Evolutionary conservation across 2,888 invertebrate species (phyloP).

Genomic region (Poecilus cupreus): DNA sequence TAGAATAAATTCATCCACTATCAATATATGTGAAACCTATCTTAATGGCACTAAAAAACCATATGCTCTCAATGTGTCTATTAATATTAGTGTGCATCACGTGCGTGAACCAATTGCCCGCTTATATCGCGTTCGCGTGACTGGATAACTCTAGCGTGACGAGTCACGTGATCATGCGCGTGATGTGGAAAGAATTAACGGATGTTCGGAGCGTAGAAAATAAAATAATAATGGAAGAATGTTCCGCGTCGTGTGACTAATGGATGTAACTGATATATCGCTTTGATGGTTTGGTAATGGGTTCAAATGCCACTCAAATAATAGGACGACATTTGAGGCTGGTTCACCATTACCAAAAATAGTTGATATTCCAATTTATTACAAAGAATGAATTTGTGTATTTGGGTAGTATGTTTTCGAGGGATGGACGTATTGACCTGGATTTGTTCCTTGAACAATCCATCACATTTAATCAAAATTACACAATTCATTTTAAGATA

Average conservation of each 20-base stretch:
- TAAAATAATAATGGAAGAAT: constrained; percentile 45
- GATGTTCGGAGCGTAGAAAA: constrained; percentile 33
- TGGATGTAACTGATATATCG: constrained; percentile 37
- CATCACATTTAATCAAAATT: no score
- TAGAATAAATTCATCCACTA: no score
- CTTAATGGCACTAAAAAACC: no score
- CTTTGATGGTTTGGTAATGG: constrained; percentile 10
- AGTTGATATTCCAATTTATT: no score
- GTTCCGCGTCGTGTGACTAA: constrained; percentile 25
- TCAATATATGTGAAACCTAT: no score
- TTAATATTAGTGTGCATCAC: constrained; percentile 16
- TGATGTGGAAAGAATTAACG: constrained; percentile 42
- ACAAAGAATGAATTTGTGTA: no score
- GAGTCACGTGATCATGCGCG: constrained; percentile 32
- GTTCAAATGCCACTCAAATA: background rate
- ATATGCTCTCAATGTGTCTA: background rate
- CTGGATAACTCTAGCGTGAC: constrained; percentile 21
- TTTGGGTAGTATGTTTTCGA: no score
- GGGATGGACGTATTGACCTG: no score
- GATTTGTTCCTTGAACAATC: no score
- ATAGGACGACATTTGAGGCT: no score
- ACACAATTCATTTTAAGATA: no score
- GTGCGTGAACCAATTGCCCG: constrained; percentile 25
- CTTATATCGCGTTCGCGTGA: constrained; percentile 35
- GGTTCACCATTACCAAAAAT: no score